These are phyloP conservation scores for Sceloporus undulatus DNA, from an alignment of 2,113 vertebrate species.

Conservation along the genomic window DNA sequence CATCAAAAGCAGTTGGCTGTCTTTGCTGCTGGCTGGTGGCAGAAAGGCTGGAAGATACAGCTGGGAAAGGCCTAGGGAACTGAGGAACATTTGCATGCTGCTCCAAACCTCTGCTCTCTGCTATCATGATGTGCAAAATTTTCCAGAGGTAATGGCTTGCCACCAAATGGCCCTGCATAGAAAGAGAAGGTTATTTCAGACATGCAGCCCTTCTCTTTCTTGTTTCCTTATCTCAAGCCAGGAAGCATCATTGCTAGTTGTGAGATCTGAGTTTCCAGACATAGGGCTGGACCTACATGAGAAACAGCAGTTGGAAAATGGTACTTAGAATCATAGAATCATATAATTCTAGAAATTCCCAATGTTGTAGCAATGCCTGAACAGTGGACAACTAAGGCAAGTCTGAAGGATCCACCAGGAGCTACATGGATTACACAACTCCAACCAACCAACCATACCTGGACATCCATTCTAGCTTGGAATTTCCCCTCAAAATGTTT, in stretches of 20 bases:
- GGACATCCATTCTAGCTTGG: too few relatives aligned
- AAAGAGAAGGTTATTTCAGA: not conserved
- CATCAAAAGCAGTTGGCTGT: not conserved
- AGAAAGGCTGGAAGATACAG: not conserved
- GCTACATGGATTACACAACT: too few relatives aligned
- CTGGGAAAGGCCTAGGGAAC: slow-evolving; percentile 1
- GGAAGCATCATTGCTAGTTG: not conserved
- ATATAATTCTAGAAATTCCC: too few relatives aligned
- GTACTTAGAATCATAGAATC: too few relatives aligned
- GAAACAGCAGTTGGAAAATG: too few relatives aligned
- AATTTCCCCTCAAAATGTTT: too few relatives aligned
- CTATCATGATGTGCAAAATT: not conserved
- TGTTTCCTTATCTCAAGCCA: not conserved
- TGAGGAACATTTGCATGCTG: not conserved
- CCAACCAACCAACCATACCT: too few relatives aligned
- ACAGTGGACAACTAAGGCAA: too few relatives aligned
- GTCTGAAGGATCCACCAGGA: too few relatives aligned
- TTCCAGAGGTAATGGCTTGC: too few relatives aligned
- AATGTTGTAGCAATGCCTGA: too few relatives aligned
- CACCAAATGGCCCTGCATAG: not conserved
- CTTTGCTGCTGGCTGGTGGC: not conserved
- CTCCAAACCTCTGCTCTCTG: too few relatives aligned
- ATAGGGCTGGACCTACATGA: not conserved
- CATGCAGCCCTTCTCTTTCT: not conserved
- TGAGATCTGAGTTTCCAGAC: not conserved